Conservation (phyloP, 2,888 invertebrate genomes). For the Thecophora atra region DNA sequence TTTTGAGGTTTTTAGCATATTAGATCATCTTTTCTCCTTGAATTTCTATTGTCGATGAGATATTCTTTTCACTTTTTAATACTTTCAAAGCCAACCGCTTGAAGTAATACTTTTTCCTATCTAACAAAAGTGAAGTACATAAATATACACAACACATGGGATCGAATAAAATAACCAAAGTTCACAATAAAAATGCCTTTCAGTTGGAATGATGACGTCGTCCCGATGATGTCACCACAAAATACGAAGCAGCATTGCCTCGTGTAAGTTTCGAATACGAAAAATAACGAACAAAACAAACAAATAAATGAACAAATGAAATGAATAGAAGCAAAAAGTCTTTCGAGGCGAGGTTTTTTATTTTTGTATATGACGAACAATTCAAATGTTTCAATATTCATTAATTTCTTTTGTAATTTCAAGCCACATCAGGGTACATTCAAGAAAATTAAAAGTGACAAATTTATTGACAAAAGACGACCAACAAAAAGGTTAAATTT, state of each 20-base stretch:
- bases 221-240: conserved; percentile 8
- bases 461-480: too few relatives aligned
- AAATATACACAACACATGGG: background rate
- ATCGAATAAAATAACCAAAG: background rate
- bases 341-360: background rate
- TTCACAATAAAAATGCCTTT: background rate
- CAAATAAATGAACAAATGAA: background rate
- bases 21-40: background rate
- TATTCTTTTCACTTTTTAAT: background rate
- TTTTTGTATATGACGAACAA: background rate
- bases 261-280: background rate
- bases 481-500: too few relatives aligned
- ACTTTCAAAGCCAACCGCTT: conserved; percentile 12
- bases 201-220: conserved; percentile 5
- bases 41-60: background rate
- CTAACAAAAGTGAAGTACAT: background rate
- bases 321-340: too few relatives aligned
- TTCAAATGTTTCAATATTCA: too few relatives aligned
- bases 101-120: background rate
- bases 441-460: too few relatives aligned
- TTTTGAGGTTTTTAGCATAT: background rate
- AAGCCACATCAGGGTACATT: too few relatives aligned
- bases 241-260: background rate
- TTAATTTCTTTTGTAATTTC: too few relatives aligned
- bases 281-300: background rate